Percentiles rank a stretch among this genome's conserved stretches.
phyloP scores from a whole-genome alignment of 37 sponge, comb jelly and placozoan species.

The Aphrocallistes beatrix region DNA sequence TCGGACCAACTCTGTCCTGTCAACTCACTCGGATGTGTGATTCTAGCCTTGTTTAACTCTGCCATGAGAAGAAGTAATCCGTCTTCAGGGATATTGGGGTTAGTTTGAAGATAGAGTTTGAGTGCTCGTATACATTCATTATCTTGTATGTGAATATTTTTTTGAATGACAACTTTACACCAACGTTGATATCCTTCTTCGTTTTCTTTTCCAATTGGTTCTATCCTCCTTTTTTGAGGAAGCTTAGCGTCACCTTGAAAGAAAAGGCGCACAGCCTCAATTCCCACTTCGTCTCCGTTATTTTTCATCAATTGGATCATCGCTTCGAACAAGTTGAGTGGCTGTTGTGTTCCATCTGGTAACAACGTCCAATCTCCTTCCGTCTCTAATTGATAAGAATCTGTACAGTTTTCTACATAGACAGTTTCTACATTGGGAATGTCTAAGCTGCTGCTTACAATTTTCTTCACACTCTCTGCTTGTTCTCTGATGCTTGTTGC shows the following conservation, averaged over 20 bases:
- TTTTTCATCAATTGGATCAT: slow-evolving; percentile 4
- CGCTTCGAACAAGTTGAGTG: neutral
- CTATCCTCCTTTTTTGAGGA: neutral
- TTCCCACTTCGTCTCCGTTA: neutral
- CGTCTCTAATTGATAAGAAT: neutral
- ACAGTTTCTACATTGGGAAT: neutral
- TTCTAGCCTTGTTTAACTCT: neutral
- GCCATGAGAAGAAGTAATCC: neutral
- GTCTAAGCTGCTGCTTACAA: neutral
- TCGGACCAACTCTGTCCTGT: neutral
- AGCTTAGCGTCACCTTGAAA: too few species aligned
- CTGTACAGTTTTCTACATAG: neutral
- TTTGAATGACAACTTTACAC: neutral
- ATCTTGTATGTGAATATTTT: neutral
- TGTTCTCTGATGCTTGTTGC: neutral
- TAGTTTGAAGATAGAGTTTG: neutral
- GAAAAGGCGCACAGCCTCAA: neutral
- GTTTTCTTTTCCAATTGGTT: neutral
- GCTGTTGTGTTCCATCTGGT: neutral
- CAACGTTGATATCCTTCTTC: neutral
- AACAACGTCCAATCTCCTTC: neutral
- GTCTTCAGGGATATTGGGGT: neutral
- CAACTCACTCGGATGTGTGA: neutral
- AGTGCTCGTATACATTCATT: neutral
- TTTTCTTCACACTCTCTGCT: neutral